phyloP scores from a whole-genome alignment of 1,140 invertebrate genomes.

The Cydia strobilella region DNA sequence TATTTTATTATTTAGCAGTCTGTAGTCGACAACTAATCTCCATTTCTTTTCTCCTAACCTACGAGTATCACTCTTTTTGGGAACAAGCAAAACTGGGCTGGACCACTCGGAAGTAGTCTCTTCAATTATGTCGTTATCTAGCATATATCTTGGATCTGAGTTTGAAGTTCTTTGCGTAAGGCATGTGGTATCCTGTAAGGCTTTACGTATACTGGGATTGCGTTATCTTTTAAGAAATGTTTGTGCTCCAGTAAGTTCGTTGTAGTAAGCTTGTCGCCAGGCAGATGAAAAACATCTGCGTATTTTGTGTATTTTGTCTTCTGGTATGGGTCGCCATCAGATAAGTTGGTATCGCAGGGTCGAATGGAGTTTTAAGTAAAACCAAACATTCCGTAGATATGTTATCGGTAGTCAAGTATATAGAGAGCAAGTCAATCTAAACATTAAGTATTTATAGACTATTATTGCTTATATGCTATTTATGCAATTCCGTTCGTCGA shows the following conservation, averaged over 20 bases:
- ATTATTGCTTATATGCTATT: too few species aligned
- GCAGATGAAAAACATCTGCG: too few species aligned
- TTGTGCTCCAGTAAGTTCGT: slow-evolving; percentile 6
- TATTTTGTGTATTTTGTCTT: too few species aligned
- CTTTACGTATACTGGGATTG: slow-evolving; percentile 25
- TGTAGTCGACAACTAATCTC: slow-evolving; percentile 60
- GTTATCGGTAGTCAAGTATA: too few species aligned
- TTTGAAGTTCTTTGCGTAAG: slow-evolving; percentile 21
- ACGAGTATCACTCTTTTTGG: slow-evolving; percentile 29
- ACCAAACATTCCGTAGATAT: too few species aligned
- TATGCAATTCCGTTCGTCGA: too few species aligned
- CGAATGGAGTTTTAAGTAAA: too few species aligned
- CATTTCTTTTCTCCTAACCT: slow-evolving; percentile 16
- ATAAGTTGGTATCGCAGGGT: too few species aligned
- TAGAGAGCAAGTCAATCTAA: too few species aligned
- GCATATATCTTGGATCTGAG: slow-evolving; percentile 27
- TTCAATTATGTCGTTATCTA: slow-evolving; percentile 27
- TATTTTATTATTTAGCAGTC: slow-evolving; percentile 58
- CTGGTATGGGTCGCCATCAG: too few species aligned
- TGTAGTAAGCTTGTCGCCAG: too few species aligned
- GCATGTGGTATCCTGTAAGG: slow-evolving; percentile 30
- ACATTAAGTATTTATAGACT: too few species aligned
- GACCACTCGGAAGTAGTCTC: slow-evolving; percentile 6
- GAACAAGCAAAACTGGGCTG: slow-evolving; percentile 33
- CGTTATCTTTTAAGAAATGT: slow-evolving; percentile 11